phyloP scores from a whole-genome alignment of 2,113 vertebrate genomes.

The Antechinus flavipes region DNA sequence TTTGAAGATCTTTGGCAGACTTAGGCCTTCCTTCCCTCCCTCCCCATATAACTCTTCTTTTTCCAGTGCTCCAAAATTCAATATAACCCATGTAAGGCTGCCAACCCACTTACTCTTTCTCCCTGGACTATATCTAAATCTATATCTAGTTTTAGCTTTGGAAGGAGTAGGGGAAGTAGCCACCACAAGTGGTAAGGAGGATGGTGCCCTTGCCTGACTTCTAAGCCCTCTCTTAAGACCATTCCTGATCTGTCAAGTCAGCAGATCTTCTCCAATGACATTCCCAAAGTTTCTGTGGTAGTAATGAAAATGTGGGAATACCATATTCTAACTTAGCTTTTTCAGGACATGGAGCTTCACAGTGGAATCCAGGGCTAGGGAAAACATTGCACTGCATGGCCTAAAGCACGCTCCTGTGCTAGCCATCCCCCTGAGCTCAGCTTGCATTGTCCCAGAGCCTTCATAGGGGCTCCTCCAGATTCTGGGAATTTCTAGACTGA shows the following conservation, averaged over 20 bases:
- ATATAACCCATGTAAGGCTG: neutral
- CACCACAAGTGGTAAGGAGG: neutral
- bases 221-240: neutral
- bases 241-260: neutral
- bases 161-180: neutral
- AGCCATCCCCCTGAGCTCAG: neutral
- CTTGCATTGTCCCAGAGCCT: constrained; percentile 10
- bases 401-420: neutral
- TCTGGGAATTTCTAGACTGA: constrained; percentile 14
- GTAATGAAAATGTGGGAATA: neutral
- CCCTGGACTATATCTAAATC: neutral
- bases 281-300: neutral
- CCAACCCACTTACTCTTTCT: neutral
- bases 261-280: neutral
- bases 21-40: neutral
- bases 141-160: neutral
- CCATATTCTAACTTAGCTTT: neutral
- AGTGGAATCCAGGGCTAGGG: neutral
- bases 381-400: neutral
- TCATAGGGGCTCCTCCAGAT: constrained; percentile 36
- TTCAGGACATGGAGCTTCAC: neutral
- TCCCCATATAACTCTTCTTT: neutral
- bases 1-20: neutral
- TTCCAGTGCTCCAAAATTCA: neutral
- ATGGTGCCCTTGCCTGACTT: neutral